Evolutionary conservation across 2,888 invertebrate species (phyloP).

Genomic region (Ormyrus rosae): DNA sequence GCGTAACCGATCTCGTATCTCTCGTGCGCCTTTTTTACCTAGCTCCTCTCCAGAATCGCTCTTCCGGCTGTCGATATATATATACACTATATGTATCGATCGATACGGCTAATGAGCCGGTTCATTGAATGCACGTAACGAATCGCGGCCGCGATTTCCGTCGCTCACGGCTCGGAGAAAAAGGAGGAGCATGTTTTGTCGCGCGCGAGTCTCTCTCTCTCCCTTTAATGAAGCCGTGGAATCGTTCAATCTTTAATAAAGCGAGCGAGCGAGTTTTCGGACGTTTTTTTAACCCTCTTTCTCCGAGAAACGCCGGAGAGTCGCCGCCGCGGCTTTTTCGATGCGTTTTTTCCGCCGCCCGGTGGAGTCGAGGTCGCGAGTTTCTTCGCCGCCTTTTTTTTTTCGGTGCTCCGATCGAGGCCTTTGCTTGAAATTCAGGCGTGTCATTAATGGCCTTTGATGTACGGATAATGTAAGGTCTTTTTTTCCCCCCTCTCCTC

Average conservation of each 20-base stretch:
- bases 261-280: slow-evolving; percentile 39
- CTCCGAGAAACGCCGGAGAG: background rate
- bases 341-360: background rate
- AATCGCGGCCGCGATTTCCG: slow-evolving; percentile 35
- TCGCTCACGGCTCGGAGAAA: background rate
- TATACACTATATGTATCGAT: no score
- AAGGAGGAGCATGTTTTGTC: slow-evolving; percentile 40
- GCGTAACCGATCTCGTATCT: no score
- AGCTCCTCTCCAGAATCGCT: no score
- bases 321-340: background rate
- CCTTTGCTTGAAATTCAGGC: slow-evolving; percentile 24
- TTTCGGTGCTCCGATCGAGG: background rate
- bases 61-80: no score
- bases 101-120: slow-evolving; percentile 54
- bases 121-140: slow-evolving; percentile 65
- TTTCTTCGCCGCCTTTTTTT: slow-evolving; percentile 10
- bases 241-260: slow-evolving; percentile 54
- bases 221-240: slow-evolving; percentile 42
- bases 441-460: slow-evolving; percentile 44
- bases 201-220: background rate
- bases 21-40: no score
- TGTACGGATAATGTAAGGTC: slow-evolving; percentile 21
- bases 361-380: background rate
- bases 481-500: slow-evolving; percentile 5
- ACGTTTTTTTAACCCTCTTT: background rate